phyloP scores from a whole-genome alignment of 2,113 vertebrate genomes.

The Uria lomvia region DNA sequence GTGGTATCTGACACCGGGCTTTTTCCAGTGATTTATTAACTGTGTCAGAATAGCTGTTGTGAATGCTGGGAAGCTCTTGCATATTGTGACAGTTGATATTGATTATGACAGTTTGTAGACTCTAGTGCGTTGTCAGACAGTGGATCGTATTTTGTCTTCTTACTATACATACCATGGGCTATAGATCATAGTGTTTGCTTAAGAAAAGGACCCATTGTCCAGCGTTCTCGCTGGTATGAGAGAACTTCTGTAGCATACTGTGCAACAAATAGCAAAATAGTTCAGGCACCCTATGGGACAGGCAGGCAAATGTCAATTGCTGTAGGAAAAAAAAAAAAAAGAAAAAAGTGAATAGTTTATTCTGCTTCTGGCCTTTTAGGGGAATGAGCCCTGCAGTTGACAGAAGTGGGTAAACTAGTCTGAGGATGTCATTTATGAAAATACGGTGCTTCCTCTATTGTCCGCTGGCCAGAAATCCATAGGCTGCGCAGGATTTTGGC shows the following conservation, averaged over 20 bases:
- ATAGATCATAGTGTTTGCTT: conserved; percentile 53
- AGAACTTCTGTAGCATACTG: conserved; percentile 16
- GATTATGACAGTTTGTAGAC: conserved; percentile 69
- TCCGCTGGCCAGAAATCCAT: background rate
- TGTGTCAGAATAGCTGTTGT: conserved; percentile 67
- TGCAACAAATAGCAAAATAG: conserved; percentile 45
- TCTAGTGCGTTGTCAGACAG: conserved; percentile 45
- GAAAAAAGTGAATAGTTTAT: background rate
- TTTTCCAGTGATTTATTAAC: conserved; percentile 70
- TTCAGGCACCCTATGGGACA: conserved; percentile 10
- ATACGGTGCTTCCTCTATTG: background rate
- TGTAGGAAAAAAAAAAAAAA: background rate
- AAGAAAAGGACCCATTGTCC: conserved; percentile 54
- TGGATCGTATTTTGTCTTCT: conserved; percentile 57
- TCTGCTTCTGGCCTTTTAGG: background rate
- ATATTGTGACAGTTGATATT: conserved; percentile 69
- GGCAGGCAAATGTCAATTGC: conserved; percentile 24
- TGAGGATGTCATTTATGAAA: background rate
- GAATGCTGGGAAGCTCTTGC: conserved; percentile 63
- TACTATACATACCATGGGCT: conserved; percentile 53
- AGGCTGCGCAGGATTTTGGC: background rate
- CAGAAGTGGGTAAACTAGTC: background rate
- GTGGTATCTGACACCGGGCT: conserved; percentile 49
- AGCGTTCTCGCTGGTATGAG: background rate
- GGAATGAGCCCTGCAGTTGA: background rate